phyloP scores from a whole-genome alignment of 2,113 vertebrate genomes.

The Neofelis nebulosa region DNA sequence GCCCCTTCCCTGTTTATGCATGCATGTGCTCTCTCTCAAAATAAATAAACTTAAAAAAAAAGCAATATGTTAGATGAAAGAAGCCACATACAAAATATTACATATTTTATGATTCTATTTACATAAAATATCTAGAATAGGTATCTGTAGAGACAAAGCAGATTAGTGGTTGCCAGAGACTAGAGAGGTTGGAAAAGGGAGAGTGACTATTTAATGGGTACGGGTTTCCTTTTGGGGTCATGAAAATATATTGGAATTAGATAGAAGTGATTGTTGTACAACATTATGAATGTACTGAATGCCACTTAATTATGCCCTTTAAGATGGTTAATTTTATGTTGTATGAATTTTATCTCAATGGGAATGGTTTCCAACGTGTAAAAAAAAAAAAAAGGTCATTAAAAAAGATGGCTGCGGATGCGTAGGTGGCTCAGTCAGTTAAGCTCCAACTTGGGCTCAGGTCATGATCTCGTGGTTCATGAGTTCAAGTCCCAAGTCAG shows the following conservation, averaged over 20 bases:
- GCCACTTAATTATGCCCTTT: conserved; percentile 21
- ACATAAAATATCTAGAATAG: neutral
- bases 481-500: no score
- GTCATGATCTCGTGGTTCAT: no score
- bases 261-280: neutral
- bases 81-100: neutral
- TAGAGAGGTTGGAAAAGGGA: neutral
- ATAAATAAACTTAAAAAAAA: neutral
- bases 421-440: no score
- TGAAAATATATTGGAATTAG: conserved; percentile 3
- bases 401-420: neutral
- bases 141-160: neutral
- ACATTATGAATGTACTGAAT: neutral
- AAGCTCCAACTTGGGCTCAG: no score
- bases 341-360: conserved; percentile 6
- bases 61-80: neutral
- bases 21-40: no score
- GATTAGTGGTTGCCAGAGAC: neutral
- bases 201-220: neutral
- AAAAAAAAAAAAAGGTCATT: neutral
- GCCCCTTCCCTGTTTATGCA: no score
- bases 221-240: neutral
- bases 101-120: neutral
- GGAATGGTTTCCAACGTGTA: neutral
- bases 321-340: neutral